phyloP scores from a whole-genome alignment of 2,888 invertebrate genomes.

The Brachyptera risi region DNA sequence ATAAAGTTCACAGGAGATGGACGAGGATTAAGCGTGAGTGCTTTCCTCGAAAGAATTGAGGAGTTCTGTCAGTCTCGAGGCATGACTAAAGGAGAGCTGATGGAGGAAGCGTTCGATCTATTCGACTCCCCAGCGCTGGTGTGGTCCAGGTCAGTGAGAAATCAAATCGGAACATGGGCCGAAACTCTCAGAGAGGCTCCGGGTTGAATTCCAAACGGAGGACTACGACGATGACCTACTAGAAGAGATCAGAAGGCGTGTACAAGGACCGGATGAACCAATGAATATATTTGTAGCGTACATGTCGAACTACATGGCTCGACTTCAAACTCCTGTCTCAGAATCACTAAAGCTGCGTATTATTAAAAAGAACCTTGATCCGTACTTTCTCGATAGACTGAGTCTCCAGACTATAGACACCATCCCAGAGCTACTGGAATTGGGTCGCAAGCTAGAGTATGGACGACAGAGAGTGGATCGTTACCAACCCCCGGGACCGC shows the following conservation, averaged over 20 bases:
- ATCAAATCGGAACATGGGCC: background rate
- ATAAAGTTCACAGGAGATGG: no score
- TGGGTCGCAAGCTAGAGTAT: background rate
- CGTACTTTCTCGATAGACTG: background rate
- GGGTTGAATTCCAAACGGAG: background rate
- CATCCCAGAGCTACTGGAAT: background rate
- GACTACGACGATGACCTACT: background rate
- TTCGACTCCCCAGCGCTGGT: background rate
- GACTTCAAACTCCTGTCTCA: background rate
- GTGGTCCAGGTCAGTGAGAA: background rate
- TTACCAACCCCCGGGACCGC: background rate
- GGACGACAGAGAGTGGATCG: background rate
- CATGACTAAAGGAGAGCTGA: background rate
- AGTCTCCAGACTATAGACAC: background rate
- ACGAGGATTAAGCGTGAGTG: background rate
- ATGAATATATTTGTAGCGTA: background rate
- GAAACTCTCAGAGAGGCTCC: background rate
- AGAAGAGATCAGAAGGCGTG: background rate
- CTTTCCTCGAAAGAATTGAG: conserved; percentile 11
- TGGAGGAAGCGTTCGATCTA: background rate
- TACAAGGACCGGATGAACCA: background rate
- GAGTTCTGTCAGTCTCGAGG: background rate
- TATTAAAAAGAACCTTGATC: background rate
- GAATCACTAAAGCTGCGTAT: background rate
- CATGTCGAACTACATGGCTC: background rate